A percentile compares a stretch with the other conserved stretches of the same genome.
phyloP scores from a whole-genome alignment of 2,888 invertebrate species.

The Girardia tigrina region DNA sequence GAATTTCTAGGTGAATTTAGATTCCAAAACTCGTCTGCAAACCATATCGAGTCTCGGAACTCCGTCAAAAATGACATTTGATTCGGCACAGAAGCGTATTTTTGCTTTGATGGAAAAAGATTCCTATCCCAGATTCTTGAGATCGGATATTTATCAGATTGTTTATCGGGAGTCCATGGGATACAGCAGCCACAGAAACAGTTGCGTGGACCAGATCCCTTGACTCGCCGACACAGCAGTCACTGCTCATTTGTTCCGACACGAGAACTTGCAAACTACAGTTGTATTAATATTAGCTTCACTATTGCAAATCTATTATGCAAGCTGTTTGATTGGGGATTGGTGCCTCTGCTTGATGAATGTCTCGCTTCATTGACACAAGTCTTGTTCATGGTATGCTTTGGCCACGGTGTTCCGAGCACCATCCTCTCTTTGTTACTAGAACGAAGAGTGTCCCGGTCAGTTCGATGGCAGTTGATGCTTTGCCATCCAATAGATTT shows the following conservation, averaged over 20 bases:
- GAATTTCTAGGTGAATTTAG: slow-evolving; percentile 56
- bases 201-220: slow-evolving; percentile 5
- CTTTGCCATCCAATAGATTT: no score
- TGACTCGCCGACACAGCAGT: not conserved
- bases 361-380: no score
- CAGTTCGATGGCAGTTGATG: no score
- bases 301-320: no score
- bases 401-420: no score
- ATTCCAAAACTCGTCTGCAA: slow-evolving; percentile 51
- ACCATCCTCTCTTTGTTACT: no score
- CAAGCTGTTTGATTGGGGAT: no score
- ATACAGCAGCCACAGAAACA: not conserved
- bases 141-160: slow-evolving; percentile 51
- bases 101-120: slow-evolving; percentile 55
- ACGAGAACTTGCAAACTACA: no score
- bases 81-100: slow-evolving; percentile 54
- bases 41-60: slow-evolving; percentile 47
- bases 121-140: slow-evolving; percentile 54
- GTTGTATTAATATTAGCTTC: no score
- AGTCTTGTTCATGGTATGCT: no score
- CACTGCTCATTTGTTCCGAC: slow-evolving; percentile 14
- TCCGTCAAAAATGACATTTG: slow-evolving; percentile 52
- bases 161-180: slow-evolving; percentile 11
- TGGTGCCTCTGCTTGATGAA: no score
- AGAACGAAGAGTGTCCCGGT: no score